Base-by-base conservation (phyloP, 2,797 vertebrate species). In the Megalops cyprinoides region DNA sequence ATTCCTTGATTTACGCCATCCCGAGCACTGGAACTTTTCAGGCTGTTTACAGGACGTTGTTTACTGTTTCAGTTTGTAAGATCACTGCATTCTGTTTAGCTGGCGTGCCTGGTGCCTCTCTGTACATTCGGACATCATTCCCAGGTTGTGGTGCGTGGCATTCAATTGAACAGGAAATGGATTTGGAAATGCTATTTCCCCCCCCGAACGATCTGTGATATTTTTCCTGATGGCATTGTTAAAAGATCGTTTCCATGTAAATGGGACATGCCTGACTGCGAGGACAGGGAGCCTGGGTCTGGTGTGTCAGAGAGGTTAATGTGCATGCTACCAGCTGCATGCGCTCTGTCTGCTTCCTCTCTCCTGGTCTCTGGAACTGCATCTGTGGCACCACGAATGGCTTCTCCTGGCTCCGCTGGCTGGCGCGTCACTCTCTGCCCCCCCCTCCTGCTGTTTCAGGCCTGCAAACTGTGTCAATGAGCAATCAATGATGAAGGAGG, bases 311-410 rank as follows among this genome's bases (percentile, higher is more conserved):
- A 73, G 49, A 86, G 89, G 86, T 89, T 90, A 92, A 90, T 88
- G 89, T 87, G 0, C 39, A 8, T 8, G 67, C 67, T 15, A 31
- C 67, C 67, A 71, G 67, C 87, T 91, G 89, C 90, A 92, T 92
- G 92, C 91, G 90, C 87, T 89, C 76, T 79, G 90, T 90, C 90
- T 93, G 85, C 89, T 92, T 92, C 90, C 92, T 91, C 89, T 82
- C 87, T 71, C 90, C 82, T 28, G 88, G 85, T 78, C 82, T 82
- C 85, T 8, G 78, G 91, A 93, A 93, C 91, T 85, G 86, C 88
- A 90, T 92, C 91, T 92, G 79, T 25, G n/a, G 69, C 48, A 69
- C 23, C 8, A 44, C 60, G 20, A 81, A 31, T 81, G 15, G 86
- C 42, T 87, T 82, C 87, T 91, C 90, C 86, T 88, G 84, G 85